phyloP scores from a whole-genome alignment of 2,888 invertebrate genomes.

The Colletes collaris region DNA sequence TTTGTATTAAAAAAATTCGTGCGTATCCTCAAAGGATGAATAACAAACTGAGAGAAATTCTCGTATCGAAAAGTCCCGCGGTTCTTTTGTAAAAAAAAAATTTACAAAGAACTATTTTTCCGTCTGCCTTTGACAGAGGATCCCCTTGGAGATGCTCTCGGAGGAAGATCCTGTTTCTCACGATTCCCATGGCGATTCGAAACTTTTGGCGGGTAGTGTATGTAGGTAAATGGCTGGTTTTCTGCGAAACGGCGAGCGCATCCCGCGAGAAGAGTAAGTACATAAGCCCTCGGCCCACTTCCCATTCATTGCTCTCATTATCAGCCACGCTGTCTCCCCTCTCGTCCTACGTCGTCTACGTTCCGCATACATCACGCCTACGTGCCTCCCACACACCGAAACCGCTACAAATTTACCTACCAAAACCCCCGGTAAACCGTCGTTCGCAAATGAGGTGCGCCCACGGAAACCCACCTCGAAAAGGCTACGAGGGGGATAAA shows the following conservation, averaged over 20 bases:
- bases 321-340: slow-evolving; percentile 62
- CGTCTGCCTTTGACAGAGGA: too few relatives aligned
- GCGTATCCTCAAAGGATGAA: too few relatives aligned
- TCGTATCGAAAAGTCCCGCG: too few relatives aligned
- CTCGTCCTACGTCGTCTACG: slow-evolving; percentile 55
- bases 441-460: slow-evolving; percentile 20
- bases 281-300: slow-evolving; percentile 70
- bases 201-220: background rate
- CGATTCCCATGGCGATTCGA: background rate
- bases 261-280: slow-evolving; percentile 48
- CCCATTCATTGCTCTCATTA: slow-evolving; percentile 75
- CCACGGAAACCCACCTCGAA: background rate
- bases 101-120: too few relatives aligned
- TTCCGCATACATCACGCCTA: slow-evolving; percentile 35
- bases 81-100: too few relatives aligned
- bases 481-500: slow-evolving; percentile 16
- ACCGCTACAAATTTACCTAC: slow-evolving; percentile 30
- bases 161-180: too few relatives aligned
- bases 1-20: too few relatives aligned
- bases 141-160: too few relatives aligned
- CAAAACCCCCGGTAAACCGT: slow-evolving; percentile 4
- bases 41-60: too few relatives aligned
- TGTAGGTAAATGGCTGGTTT: slow-evolving; percentile 46
- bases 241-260: slow-evolving; percentile 42
- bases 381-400: slow-evolving; percentile 10